A percentile compares a stretch with the other conserved stretches of the same genome.
Conservation (phyloP, 2,888 invertebrate species). For the Hirtodrosophila duncani region DNA sequence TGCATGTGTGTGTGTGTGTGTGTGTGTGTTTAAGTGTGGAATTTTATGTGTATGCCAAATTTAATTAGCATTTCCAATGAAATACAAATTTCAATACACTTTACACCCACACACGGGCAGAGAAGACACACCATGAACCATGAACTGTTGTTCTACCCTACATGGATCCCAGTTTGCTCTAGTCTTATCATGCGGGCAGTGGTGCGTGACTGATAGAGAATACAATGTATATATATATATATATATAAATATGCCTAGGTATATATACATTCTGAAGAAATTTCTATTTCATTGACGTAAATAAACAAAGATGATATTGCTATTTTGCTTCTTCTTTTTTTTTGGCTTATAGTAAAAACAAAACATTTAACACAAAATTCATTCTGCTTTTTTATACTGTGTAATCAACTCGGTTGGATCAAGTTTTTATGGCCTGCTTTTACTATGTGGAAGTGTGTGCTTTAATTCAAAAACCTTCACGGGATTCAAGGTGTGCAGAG, state of each 20-base stretch:
- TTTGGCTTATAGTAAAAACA: not conserved
- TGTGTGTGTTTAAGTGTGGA: too few species aligned
- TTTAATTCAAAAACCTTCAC: too few species aligned
- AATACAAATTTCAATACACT: slow-evolving; percentile 29
- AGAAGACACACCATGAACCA: slow-evolving; percentile 1
- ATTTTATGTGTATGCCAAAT: too few species aligned
- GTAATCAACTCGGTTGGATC: too few species aligned
- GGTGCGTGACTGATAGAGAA: slow-evolving; percentile 36
- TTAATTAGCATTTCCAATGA: slow-evolving; percentile 68
- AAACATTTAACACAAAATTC: too few species aligned
- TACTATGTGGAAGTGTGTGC: too few species aligned
- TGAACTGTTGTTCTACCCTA: too few species aligned
- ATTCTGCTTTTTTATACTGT: too few species aligned
- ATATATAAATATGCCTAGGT: not conserved
- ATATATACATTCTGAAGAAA: slow-evolving; percentile 3
- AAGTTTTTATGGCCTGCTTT: too few species aligned
- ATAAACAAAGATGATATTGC: slow-evolving; percentile 27
- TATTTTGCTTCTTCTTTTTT: slow-evolving; percentile 4
- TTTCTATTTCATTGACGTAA: slow-evolving; percentile 49
- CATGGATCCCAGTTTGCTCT: slow-evolving; percentile 24
- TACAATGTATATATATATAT: not conserved
- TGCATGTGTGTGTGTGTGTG: too few species aligned
- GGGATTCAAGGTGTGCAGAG: too few species aligned
- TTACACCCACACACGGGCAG: slow-evolving; percentile 13
- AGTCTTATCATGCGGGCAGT: not conserved